Evolutionary conservation across 2,113 vertebrate species (phyloP).

Genomic region (Burhinus oedicnemus): DNA sequence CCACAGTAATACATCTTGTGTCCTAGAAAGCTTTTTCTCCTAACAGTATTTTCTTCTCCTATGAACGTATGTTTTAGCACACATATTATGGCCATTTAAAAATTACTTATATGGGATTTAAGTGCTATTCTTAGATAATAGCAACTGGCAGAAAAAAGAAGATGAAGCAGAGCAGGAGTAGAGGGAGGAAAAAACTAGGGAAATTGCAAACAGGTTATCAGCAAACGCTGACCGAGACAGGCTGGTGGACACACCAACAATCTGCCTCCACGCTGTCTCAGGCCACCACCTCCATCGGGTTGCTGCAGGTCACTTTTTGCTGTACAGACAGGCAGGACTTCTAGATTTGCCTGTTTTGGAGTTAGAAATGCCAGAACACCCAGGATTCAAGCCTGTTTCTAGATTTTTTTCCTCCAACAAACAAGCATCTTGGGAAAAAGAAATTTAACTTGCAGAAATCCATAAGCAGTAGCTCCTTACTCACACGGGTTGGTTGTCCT

Average conservation of each 20-base stretch:
- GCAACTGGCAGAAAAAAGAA: background rate
- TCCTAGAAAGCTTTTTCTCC: background rate
- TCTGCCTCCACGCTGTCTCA: background rate
- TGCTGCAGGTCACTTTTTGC: background rate
- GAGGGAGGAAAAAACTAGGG: background rate
- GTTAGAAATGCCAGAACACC: background rate
- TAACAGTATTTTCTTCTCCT: background rate
- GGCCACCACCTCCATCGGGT: background rate
- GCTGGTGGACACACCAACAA: background rate
- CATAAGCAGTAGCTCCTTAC: background rate
- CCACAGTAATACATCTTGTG: background rate
- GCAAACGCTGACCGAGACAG: background rate
- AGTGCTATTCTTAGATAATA: background rate
- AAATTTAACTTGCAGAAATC: background rate
- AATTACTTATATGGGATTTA: background rate
- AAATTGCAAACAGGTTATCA: background rate
- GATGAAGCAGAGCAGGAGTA: background rate
- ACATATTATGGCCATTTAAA: background rate
- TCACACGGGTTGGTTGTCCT: background rate
- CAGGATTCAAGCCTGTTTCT: background rate
- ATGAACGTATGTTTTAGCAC: background rate
- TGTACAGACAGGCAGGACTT: background rate
- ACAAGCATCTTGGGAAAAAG: background rate
- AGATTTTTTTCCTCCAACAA: background rate
- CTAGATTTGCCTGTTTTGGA: background rate